phyloP scores from a whole-genome alignment of 2,888 invertebrate species.

The Macrophya alboannulata region DNA sequence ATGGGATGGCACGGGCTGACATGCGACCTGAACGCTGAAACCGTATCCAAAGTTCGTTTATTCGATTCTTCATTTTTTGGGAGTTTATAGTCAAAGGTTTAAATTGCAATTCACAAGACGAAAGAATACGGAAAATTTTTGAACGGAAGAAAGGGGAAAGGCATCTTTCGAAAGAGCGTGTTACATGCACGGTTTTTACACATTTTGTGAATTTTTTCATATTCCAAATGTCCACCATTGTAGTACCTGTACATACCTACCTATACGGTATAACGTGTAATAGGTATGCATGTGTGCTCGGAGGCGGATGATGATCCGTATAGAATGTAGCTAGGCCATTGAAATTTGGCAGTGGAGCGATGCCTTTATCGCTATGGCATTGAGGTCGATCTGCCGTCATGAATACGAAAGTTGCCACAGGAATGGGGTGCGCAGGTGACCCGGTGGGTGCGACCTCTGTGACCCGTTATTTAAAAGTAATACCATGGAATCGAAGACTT shows the following conservation, averaged over 20 bases:
- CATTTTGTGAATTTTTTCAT: neutral
- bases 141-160: neutral
- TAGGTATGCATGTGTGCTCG: neutral
- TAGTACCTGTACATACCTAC: neutral
- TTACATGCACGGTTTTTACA: too few relatives aligned
- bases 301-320: constrained; percentile 46
- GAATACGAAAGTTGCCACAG: constrained; percentile 50
- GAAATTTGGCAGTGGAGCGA: constrained; percentile 54
- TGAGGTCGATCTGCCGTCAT: constrained; percentile 53
- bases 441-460: constrained; percentile 36
- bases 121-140: neutral
- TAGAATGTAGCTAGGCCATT: constrained; percentile 46
- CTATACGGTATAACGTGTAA: neutral
- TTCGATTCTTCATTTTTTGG: neutral
- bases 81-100: neutral
- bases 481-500: constrained; percentile 18
- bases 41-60: neutral
- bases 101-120: neutral
- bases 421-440: constrained; percentile 33
- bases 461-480: constrained; percentile 45
- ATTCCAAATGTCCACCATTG: constrained; percentile 2
- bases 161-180: neutral
- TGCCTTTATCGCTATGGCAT: constrained; percentile 54
- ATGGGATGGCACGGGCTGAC: constrained; percentile 1
- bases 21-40: constrained; percentile 15